Percentiles rank a stretch among this genome's conserved stretches.
These are phyloP conservation scores for Acanthosepion lycidas DNA, from an alignment of 2,888 invertebrate species.

Conservation along the genomic window DNA sequence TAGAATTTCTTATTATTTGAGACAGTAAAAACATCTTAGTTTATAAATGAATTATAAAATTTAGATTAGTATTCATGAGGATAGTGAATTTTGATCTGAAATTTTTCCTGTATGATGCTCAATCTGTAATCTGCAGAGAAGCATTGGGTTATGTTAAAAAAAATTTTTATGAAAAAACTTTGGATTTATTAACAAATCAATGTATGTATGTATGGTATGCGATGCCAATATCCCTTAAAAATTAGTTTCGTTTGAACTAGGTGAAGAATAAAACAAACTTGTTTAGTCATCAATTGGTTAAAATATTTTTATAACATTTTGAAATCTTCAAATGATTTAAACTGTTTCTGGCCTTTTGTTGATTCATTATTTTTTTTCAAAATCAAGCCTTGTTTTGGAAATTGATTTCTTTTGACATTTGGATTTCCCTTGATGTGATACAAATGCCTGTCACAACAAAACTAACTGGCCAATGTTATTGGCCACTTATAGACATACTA, in stretches of 20 bases:
- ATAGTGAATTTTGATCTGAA: not conserved
- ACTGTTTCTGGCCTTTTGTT: not conserved
- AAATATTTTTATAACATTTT: not conserved
- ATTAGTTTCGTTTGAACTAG: not conserved
- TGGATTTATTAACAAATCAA: too few species aligned
- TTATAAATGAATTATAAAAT: too few species aligned
- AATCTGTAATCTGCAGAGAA: too few species aligned
- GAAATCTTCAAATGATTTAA: not conserved
- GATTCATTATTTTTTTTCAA: not conserved
- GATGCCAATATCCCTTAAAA: not conserved
- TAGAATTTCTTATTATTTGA: too few species aligned
- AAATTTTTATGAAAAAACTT: too few species aligned
- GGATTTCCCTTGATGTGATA: not conserved
- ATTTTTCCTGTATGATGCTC: too few species aligned
- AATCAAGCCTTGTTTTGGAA: not conserved
- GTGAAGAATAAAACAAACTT: too few species aligned
- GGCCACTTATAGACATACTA: not conserved
- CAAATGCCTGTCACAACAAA: not conserved
- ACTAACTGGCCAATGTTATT: not conserved
- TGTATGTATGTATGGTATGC: too few species aligned
- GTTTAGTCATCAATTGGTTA: not conserved
- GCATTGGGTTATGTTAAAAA: too few species aligned
- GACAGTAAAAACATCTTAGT: too few species aligned
- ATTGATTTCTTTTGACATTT: not conserved
- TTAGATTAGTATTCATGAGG: too few species aligned